Base-by-base conservation (phyloP, 2,113 vertebrate species). In the Trichomycterus rosablanca region DNA sequence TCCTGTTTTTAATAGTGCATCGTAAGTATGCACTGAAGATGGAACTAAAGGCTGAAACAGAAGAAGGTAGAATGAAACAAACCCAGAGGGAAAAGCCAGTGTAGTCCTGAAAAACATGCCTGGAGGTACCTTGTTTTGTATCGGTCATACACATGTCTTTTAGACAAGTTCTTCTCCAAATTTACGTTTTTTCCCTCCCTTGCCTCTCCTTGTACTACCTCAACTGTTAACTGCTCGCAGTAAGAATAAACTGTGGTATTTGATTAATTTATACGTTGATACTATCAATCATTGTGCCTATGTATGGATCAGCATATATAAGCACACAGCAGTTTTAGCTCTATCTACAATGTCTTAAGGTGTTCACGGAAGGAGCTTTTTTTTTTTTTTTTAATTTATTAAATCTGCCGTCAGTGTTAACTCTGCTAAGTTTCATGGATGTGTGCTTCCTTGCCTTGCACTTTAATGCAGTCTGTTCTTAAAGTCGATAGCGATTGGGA, bases 1-100 rank as follows among this genome's bases (percentile, higher is more conserved):
- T 86, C 93, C 92, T 93, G 94, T 93, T 93, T 93, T 85, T 73
- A 83, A 90, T 93, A 93, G 93, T 97, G 92, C 95, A 97, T 96
- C 92, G 92, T 97, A 97, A 96, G 89, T 97, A 95, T 96, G 90
- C 92, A 94, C 93, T 93, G 94, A 98, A 97, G 94, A 97, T 90
- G 90, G 94, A 91, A 77, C 89, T 95, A 94, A 91, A 88, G 90
- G 91, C 93, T 95, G 92, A 92, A 73, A 83, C 83, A 78, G 91
- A 97, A 85, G 86, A 84, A 93, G 84, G 91, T 88, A 90, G 87
- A 94, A 89, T 91, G 89, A 90, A 93, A 90, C 88, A 93, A 90
- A 87, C 76, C 93, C 93, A 90, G 93, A 94, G 92, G 93, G 91
- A 93, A 91, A 94, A 89, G 88, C 95, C 94, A 96, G 93, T 93